These are phyloP conservation scores for Acromyrmex heyeri DNA, from an alignment of 1,140 invertebrate genomes.

Conservation along the genomic window DNA sequence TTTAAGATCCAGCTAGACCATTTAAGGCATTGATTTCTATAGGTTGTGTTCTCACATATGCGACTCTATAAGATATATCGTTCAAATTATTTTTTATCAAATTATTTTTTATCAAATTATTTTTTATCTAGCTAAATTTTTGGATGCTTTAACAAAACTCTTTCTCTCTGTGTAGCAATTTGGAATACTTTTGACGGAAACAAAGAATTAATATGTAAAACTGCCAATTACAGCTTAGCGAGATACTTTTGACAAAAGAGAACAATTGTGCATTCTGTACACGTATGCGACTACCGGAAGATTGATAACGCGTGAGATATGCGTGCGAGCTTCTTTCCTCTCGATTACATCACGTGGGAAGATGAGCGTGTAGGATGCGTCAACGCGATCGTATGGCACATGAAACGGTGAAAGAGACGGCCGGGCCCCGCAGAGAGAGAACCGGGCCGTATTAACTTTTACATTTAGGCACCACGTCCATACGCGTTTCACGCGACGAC, in stretches of 20 bases:
- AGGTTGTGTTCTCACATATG: no score
- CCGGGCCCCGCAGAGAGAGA: slow-evolving; percentile 30
- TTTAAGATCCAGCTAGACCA: no score
- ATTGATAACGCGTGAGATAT: slow-evolving; percentile 31
- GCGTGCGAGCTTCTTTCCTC: slow-evolving; percentile 58
- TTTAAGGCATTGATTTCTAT: no score
- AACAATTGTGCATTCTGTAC: slow-evolving; percentile 16
- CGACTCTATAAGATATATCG: no score
- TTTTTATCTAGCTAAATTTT: no score
- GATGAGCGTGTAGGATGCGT: slow-evolving; percentile 74
- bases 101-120: no score
- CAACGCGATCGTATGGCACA: slow-evolving; percentile 67
- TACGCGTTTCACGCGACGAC: slow-evolving; percentile 54
- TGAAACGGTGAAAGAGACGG: slow-evolving; percentile 55
- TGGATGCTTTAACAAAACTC: no score
- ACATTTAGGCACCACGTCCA: slow-evolving; percentile 75
- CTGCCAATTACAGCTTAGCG: background rate
- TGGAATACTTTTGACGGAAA: background rate
- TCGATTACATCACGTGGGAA: slow-evolving; percentile 79
- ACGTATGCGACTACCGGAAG: slow-evolving; percentile 19
- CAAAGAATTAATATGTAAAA: background rate
- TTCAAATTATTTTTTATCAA: no score
- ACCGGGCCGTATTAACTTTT: slow-evolving; percentile 78
- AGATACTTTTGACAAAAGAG: slow-evolving; percentile 2
- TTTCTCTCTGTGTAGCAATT: background rate